These are phyloP conservation scores for Acrossocheilus fasciatus DNA, from an alignment of 2,797 vertebrate species.

Conservation along the genomic window DNA sequence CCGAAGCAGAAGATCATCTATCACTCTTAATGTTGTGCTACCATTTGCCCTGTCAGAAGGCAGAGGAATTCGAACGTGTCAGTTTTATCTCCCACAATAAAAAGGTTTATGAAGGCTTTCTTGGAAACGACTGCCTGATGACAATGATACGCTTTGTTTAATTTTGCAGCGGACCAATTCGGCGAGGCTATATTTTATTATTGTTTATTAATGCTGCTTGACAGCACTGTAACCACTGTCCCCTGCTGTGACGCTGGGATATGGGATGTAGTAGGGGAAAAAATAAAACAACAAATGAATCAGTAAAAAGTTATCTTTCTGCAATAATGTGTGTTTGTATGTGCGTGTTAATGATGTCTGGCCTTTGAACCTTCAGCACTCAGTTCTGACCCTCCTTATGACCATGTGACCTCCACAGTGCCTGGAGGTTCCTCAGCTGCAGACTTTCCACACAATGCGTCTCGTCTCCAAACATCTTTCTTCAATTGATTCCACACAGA, in stretches of 20 bases:
- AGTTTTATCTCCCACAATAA: slow-evolving; percentile 46
- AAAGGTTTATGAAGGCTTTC: slow-evolving; percentile 47
- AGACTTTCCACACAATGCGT: slow-evolving; percentile 57
- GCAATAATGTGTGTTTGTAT: neutral
- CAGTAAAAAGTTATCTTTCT: slow-evolving; percentile 1
- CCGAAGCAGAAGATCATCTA: slow-evolving; percentile 71
- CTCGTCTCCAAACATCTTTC: slow-evolving; percentile 56
- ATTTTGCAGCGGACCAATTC: slow-evolving; percentile 15
- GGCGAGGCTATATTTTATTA: slow-evolving; percentile 27
- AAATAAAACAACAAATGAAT: neutral
- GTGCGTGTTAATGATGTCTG: slow-evolving; percentile 46
- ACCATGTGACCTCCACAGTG: slow-evolving; percentile 53
- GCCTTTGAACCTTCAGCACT: slow-evolving; percentile 45
- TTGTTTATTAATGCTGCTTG: slow-evolving; percentile 16
- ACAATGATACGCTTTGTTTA: slow-evolving; percentile 41
- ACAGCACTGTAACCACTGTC: slow-evolving; percentile 16
- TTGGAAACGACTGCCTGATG: slow-evolving; percentile 25
- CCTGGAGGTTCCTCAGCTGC: slow-evolving; percentile 52
- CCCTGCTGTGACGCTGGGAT: neutral
- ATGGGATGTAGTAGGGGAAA: neutral
- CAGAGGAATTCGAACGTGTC: slow-evolving; percentile 43
- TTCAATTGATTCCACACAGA: slow-evolving; percentile 60
- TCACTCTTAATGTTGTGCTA: slow-evolving; percentile 62
- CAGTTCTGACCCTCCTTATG: slow-evolving; percentile 52
- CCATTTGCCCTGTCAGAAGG: slow-evolving; percentile 37